Base-by-base conservation (phyloP, 2,113 vertebrate genomes). In the Entelurus aequoreus region DNA sequence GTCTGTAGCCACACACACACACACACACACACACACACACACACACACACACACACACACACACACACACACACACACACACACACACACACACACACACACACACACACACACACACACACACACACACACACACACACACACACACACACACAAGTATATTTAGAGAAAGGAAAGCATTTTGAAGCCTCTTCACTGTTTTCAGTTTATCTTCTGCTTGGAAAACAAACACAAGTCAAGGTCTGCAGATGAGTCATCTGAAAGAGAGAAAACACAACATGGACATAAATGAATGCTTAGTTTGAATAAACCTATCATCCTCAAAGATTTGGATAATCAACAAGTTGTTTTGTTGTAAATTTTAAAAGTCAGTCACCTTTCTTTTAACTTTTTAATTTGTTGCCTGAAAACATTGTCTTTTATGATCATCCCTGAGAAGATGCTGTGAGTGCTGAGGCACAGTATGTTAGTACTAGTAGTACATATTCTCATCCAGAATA, bases 181-280 rank as follows among this genome's bases (percentile, higher is more conserved):
- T 82, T 74, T 40, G 70, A 77, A 67, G 67, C 70, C 65, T 28
- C 38, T 71, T 51, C 51, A 14, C 54, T 64, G 71, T 68, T 78
- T 83, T 75, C 42, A 73, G 44, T 74, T 54, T 42, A 53, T 66
- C 53, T 54, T 48, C 68, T 5, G 2, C 71, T 78, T 68, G 73
- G 62, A 84, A 88, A 84, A 84, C 82, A 84, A 87, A 84, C 77
- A 63, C 66, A 59, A 16, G 54, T 65, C 74, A 73, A 46, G 21
- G 51, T 75, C 69, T 54, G 62, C 16, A 63, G 75, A 66, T 46
- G 55, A 69, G 69, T 46, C 55, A 21, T 68, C 66, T 68, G 66
- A 81, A 42, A 21, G n/a, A 65, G 15, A 35, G 21, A 48, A 49
- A 60, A 61, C 66, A 21, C 54, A 55, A 48, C 47, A 57, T 1